Percentiles rank a stretch among this genome's conserved stretches.
These are phyloP conservation scores for Catocala sponsa DNA, from an alignment of 2,888 invertebrate species.

Conservation along the genomic window DNA sequence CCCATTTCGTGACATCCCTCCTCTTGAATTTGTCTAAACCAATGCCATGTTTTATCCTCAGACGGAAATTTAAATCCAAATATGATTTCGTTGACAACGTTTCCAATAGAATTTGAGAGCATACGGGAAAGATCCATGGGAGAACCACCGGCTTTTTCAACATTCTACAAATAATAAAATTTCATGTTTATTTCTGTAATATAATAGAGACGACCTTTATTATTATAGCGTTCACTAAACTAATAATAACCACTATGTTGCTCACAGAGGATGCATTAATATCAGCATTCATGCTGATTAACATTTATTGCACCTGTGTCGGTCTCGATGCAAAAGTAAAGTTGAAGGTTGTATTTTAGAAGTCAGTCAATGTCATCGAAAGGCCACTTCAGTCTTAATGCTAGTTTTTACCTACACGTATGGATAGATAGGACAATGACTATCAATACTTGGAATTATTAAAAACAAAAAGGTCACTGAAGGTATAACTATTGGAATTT, in stretches of 20 bases:
- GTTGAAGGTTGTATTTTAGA: constrained; percentile 46
- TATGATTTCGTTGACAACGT: constrained; percentile 92
- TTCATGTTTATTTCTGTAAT: neutral
- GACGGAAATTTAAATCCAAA: constrained; percentile 92
- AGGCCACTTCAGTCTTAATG: constrained; percentile 55
- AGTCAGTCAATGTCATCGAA: constrained; percentile 70
- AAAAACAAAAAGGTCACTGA: neutral
- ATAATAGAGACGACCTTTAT: neutral
- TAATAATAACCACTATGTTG: no score
- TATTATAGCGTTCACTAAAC: no score
- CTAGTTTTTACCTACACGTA: constrained; percentile 12
- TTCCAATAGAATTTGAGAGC: constrained; percentile 92
- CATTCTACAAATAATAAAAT: constrained; percentile 61
- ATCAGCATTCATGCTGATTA: constrained; percentile 7
- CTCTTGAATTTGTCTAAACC: constrained; percentile 93
- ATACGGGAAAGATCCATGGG: constrained; percentile 85
- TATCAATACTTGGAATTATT: constrained; percentile 5
- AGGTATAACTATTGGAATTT: neutral
- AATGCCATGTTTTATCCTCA: constrained; percentile 92
- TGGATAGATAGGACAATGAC: constrained; percentile 7
- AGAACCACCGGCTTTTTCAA: constrained; percentile 62
- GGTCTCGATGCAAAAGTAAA: constrained; percentile 48
- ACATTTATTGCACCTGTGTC: constrained; percentile 16
- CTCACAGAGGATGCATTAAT: neutral
- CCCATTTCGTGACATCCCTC: constrained; percentile 95